These are phyloP conservation scores for Drosophila imparisetae DNA, from an alignment of 2,888 invertebrate species.

Conservation along the genomic window DNA sequence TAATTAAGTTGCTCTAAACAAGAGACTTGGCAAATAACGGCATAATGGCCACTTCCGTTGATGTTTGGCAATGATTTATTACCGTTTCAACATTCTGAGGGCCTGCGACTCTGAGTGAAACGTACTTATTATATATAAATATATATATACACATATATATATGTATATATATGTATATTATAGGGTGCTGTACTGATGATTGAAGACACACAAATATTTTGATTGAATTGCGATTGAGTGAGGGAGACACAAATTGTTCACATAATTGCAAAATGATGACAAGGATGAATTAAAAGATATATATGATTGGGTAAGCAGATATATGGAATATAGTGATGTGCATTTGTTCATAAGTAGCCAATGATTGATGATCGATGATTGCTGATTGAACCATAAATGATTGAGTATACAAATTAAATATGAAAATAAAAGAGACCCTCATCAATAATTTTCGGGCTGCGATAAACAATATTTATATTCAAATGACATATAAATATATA, in stretches of 20 bases:
- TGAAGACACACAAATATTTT: slow-evolving; percentile 20
- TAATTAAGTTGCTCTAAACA: slow-evolving; percentile 64
- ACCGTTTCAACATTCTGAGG: slow-evolving; percentile 17
- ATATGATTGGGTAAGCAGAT: neutral
- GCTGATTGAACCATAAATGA: neutral
- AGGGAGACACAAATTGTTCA: neutral
- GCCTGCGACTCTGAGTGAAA: slow-evolving; percentile 1
- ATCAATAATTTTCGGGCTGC: neutral
- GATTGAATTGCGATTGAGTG: slow-evolving; percentile 22
- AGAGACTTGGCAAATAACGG: slow-evolving; percentile 49
- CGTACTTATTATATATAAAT: no score
- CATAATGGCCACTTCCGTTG: slow-evolving; percentile 73
- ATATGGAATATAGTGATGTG: no score
- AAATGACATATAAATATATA: neutral
- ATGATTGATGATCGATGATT: neutral
- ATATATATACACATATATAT: no score
- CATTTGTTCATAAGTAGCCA: neutral
- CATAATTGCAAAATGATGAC: neutral
- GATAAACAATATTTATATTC: neutral
- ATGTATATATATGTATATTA: neutral
- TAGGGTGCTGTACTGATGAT: slow-evolving; percentile 17
- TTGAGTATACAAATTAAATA: neutral
- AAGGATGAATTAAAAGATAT: neutral
- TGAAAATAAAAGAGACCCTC: neutral
- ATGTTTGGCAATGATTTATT: slow-evolving; percentile 68